Conservation (phyloP, 2,797 vertebrate species). For the Microcaecilia unicolor region DNA sequence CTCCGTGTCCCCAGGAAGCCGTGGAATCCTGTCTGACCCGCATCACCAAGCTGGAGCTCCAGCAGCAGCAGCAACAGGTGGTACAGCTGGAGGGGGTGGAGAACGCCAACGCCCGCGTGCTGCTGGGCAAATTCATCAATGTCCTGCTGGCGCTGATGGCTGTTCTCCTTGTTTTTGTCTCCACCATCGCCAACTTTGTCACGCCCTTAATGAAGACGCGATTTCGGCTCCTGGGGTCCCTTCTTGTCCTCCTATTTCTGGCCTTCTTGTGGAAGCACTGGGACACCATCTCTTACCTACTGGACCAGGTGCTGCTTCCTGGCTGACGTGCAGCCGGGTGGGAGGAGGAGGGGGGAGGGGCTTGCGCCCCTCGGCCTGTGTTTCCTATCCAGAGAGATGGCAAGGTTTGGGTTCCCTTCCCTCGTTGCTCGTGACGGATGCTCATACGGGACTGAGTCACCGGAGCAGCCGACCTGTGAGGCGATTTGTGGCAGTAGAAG, state of each 20-base stretch:
- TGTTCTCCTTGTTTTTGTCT: conserved; percentile 94
- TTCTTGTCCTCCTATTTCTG: conserved; percentile 77
- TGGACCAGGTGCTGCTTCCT: conserved; percentile 77
- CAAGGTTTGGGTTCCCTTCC: no score
- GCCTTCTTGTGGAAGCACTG: conserved; percentile 94
- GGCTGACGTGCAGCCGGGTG: conserved; percentile 59
- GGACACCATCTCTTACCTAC: conserved; percentile 72
- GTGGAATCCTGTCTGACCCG: conserved; percentile 94
- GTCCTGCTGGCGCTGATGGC: conserved; percentile 96
- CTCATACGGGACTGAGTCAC: no score
- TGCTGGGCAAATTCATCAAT: conserved; percentile 96
- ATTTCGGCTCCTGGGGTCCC: conserved; percentile 73
- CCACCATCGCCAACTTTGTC: conserved; percentile 95
- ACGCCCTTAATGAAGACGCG: conserved; percentile 96
- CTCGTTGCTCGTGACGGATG: no score
- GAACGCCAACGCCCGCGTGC: conserved; percentile 89
- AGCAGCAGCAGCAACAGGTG: conserved; percentile 97
- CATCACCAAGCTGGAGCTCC: conserved; percentile 91
- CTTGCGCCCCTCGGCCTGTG: conserved; percentile 38
- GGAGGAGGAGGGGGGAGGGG: conserved; percentile 21
- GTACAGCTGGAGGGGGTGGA: conserved; percentile 95
- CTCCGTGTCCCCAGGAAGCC: conserved; percentile 65
- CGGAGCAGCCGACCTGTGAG: no score
- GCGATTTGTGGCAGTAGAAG: no score
- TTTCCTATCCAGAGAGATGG: no score